These are phyloP conservation scores for Trissolcus brochymenae DNA, from an alignment of 2,888 invertebrate genomes.

Conservation along the genomic window DNA sequence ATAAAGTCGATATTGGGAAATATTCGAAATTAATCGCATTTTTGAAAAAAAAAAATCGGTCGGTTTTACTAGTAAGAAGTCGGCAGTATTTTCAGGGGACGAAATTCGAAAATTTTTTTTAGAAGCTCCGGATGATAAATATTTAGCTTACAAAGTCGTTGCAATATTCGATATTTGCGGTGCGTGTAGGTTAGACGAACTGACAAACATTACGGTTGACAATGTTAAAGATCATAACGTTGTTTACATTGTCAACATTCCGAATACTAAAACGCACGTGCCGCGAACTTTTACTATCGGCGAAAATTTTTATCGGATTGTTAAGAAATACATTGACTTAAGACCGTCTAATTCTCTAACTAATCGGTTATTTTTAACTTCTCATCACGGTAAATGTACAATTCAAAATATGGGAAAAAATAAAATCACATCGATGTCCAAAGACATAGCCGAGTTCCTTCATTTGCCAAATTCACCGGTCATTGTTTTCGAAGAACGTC, in stretches of 20 bases:
- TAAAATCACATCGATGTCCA: background rate
- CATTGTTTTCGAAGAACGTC: conserved; percentile 53
- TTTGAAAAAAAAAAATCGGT: too few relatives aligned
- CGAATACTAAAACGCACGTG: background rate
- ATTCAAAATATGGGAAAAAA: conserved; percentile 12
- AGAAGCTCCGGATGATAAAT: too few relatives aligned
- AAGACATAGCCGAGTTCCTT: conserved; percentile 47
- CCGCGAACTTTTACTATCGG: background rate
- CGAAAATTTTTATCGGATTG: background rate
- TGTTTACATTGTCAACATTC: background rate
- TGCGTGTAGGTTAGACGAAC: background rate
- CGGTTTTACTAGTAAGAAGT: too few relatives aligned
- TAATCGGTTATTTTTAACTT: conserved; percentile 1
- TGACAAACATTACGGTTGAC: background rate
- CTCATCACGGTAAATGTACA: background rate
- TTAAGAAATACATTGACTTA: background rate
- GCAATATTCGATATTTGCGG: conserved; percentile 5
- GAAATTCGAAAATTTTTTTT: too few relatives aligned
- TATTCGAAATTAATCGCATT: too few relatives aligned
- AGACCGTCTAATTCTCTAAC: background rate
- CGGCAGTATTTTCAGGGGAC: too few relatives aligned
- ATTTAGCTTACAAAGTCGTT: background rate
- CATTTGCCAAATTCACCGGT: conserved; percentile 53
- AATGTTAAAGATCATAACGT: background rate
- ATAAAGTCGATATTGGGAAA: too few relatives aligned